Conservation (phyloP, 2,113 vertebrate genomes). For the Phocoena phocoena region DNA sequence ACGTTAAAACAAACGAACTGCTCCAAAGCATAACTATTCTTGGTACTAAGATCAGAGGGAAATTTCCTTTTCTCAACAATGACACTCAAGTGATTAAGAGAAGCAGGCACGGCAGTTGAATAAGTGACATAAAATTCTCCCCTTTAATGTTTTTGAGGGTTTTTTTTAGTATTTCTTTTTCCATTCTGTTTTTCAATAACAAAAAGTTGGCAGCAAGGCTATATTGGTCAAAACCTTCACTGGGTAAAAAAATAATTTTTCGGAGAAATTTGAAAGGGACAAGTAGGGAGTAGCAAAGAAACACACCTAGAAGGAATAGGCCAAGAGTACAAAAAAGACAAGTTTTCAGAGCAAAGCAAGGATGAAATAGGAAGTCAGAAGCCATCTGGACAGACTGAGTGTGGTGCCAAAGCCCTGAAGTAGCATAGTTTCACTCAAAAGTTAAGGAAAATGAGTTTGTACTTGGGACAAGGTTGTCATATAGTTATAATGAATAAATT, state of each 20-base stretch:
- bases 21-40: slow-evolving; percentile 47
- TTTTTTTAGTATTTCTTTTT: not conserved
- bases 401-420: slow-evolving; percentile 35
- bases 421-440: not conserved
- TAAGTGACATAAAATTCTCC: not conserved
- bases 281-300: not conserved
- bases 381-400: slow-evolving; percentile 9
- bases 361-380: not conserved
- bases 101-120: not conserved
- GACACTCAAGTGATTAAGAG: slow-evolving; percentile 15
- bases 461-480: not conserved
- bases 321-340: slow-evolving; percentile 13
- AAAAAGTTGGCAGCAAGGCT: not conserved
- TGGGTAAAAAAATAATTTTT: not conserved
- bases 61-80: slow-evolving; percentile 45
- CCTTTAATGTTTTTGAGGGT: not conserved
- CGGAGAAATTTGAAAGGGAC: not conserved
- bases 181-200: not conserved
- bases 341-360: slow-evolving; percentile 37
- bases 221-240: not conserved
- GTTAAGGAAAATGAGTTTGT: not conserved
- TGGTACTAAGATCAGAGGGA: slow-evolving; percentile 21
- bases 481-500: not conserved
- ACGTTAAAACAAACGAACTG: slow-evolving; percentile 53
- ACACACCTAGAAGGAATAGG: not conserved